Conservation (phyloP, 2,888 invertebrate genomes). For the Tethea ocularis region DNA sequence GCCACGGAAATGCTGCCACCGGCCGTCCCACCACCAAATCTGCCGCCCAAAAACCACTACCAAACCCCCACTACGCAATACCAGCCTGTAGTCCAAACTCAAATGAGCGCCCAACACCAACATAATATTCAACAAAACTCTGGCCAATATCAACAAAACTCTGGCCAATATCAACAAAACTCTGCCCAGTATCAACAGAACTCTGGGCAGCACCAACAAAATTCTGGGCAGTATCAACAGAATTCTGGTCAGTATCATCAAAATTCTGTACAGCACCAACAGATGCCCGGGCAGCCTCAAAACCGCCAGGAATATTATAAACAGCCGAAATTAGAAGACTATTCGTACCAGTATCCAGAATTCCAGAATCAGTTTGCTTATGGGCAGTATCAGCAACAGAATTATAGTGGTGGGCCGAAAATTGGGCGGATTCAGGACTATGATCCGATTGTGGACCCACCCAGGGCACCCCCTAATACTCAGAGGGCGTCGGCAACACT, state of each 20-base stretch:
- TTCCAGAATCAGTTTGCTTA: slow-evolving; percentile 46
- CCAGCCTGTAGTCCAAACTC: slow-evolving; percentile 32
- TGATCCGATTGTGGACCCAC: slow-evolving; percentile 89
- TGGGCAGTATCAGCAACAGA: slow-evolving; percentile 52
- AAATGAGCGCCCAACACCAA: slow-evolving; percentile 27
- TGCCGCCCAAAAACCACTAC: slow-evolving; percentile 73
- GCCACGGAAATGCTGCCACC: slow-evolving; percentile 74
- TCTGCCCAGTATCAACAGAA: slow-evolving; percentile 30
- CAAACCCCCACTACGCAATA: slow-evolving; percentile 56
- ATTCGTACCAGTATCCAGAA: slow-evolving; percentile 60
- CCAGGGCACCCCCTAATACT: slow-evolving; percentile 88
- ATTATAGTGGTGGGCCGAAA: slow-evolving; percentile 59
- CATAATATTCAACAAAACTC: slow-evolving; percentile 32
- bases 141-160: slow-evolving; percentile 29
- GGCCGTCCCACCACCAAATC: slow-evolving; percentile 54
- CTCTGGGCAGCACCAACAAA: slow-evolving; percentile 15
- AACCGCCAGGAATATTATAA: slow-evolving; percentile 39
- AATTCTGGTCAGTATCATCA: slow-evolving; percentile 21
- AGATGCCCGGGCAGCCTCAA: slow-evolving; percentile 27
- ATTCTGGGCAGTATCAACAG: slow-evolving; percentile 15
- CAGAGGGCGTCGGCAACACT: slow-evolving; percentile 91
- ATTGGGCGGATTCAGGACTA: slow-evolving; percentile 92
- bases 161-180: slow-evolving; percentile 11
- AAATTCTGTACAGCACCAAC: slow-evolving; percentile 12
- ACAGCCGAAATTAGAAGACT: slow-evolving; percentile 29